Base-by-base conservation (phyloP, 2,113 vertebrate genomes). In the Grantiella picta region DNA sequence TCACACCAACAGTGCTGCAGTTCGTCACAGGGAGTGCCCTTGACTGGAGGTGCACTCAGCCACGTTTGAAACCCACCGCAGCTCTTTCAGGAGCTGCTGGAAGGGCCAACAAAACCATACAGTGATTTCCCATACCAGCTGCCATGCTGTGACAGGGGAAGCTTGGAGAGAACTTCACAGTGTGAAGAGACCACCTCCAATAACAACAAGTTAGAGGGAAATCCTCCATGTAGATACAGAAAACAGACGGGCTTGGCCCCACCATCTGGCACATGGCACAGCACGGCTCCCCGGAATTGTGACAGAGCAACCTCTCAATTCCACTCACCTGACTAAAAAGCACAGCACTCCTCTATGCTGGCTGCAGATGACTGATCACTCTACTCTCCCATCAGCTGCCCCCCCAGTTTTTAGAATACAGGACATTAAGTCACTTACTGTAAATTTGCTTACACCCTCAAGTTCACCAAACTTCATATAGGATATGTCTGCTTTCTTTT, bases 401-500 rank as follows among this genome's bases (percentile, higher is more conserved):
- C 28, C 33, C 24, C 15, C 29, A 40, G 36, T 8, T 93, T 84
- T 72, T 25, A 76, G 31, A 38, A 75, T 15, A 47, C 4, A 73
- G 7, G 7, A 64, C 3, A 29, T 77, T 57, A 20, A 77, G 83
- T 45, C 70, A 98, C 99, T 98, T 98, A 99, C 99, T 15, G 97
- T 98, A 96, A 99, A 99, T 92, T 98, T 99, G 93, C 93, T 97
- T 92, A 99, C 97, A 35, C 98, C 97, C 31, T 98, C 97, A 76
- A 99, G 97, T 40, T 98, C 96, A 82, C 95, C 96, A 94, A 99
- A 99, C 82, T 96, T 98, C 97, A 99, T 98, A 89, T 99, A 99
- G 60, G 99, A 99, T 94, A 99, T 99, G 88, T 99, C 99, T 40
- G 98, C 98, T 95, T 99, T 99, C 95, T 99, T 98, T 96, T 98